Conservation (phyloP, 2,113 vertebrate genomes). For the Pavo muticus region DNA sequence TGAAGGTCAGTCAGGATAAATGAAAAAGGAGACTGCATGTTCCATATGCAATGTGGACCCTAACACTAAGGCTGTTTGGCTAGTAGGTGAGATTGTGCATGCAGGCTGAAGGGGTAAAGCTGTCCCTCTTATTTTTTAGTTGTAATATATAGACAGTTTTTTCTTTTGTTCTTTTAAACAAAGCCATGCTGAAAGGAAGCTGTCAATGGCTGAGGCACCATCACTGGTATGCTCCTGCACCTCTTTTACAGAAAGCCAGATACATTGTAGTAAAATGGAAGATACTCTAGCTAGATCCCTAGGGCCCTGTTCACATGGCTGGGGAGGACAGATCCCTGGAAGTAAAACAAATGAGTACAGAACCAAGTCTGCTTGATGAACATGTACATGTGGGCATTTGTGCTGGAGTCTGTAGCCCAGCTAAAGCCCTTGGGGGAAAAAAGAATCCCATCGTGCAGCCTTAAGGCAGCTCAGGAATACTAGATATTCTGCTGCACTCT, state of each 20-base stretch:
- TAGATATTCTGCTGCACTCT: neutral
- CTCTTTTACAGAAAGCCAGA: neutral
- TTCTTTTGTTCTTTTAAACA: neutral
- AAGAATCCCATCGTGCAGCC: neutral
- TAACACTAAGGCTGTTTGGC: neutral
- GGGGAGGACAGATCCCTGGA: neutral
- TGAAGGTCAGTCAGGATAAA: neutral
- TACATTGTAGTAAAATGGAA: neutral
- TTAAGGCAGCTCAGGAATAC: neutral
- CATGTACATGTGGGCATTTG: accelerated
- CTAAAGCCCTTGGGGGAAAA: neutral
- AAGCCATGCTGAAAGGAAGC: neutral
- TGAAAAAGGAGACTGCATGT: neutral
- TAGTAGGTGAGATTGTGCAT: neutral
- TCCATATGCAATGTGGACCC: neutral
- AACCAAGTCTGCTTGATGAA: neutral
- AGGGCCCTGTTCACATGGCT: accelerated
- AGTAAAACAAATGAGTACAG: neutral
- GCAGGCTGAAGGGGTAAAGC: neutral
- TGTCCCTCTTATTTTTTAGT: neutral
- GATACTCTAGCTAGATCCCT: neutral
- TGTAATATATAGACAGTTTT: neutral
- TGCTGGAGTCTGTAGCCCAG: neutral
- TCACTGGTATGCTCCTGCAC: neutral
- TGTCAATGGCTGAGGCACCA: neutral